Evolutionary conservation across 2,797 vertebrate species (phyloP).

Genomic region (Pempheris klunzingeri): DNA sequence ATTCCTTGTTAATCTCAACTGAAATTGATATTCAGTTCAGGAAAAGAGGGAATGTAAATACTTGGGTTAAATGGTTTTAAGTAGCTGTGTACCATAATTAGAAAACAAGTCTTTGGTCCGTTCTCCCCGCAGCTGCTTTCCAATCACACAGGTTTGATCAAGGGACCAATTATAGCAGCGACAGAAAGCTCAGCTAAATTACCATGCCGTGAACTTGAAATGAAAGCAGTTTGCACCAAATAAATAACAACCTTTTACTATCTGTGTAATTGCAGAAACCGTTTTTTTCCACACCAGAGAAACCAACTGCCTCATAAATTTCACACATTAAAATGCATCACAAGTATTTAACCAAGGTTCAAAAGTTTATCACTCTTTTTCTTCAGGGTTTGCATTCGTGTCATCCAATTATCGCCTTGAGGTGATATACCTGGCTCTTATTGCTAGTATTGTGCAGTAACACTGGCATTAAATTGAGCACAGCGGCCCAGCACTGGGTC

Average conservation of each 20-base stretch:
- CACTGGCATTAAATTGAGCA: background rate
- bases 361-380: constrained; percentile 36
- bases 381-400: constrained; percentile 15
- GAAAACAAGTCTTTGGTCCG: constrained; percentile 25
- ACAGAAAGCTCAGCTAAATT: constrained; percentile 44
- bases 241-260: constrained; percentile 55
- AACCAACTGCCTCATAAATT: constrained; percentile 22
- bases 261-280: constrained; percentile 42
- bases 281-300: constrained; percentile 8
- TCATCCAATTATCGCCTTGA: constrained; percentile 29
- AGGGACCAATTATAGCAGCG: constrained; percentile 69
- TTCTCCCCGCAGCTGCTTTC: constrained; percentile 40
- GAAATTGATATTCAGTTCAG: constrained; percentile 34
- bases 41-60: constrained; percentile 36
- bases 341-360: constrained; percentile 43
- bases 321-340: constrained; percentile 37
- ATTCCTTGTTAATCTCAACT: constrained; percentile 5
- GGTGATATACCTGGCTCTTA: constrained; percentile 20
- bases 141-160: constrained; percentile 64
- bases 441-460: constrained; percentile 9
- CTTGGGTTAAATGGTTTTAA: constrained; percentile 36
- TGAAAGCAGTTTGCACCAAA: constrained; percentile 21
- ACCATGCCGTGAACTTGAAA: constrained; percentile 39
- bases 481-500: background rate
- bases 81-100: constrained; percentile 32